These are phyloP conservation scores for Aurelia sp. DNA, from an alignment of 30 jellyfish, hydroid and myxozoan genomes.

Conservation along the genomic window DNA sequence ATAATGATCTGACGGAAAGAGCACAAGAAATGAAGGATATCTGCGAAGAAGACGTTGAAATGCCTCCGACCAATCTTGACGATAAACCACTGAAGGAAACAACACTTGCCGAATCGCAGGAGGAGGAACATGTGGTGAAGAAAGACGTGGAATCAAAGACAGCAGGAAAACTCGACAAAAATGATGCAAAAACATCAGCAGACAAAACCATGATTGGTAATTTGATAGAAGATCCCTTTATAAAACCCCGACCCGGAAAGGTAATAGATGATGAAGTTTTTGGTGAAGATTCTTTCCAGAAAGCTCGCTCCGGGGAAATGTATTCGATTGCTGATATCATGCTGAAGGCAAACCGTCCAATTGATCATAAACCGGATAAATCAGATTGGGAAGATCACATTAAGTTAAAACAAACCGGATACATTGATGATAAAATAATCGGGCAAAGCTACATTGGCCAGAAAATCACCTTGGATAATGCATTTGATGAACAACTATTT, in stretches of 20 bases:
- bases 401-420: constrained; percentile 51
- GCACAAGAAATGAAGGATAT: too few species aligned
- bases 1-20: not conserved
- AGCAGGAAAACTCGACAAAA: not conserved
- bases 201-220: too few species aligned
- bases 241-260: too few species aligned
- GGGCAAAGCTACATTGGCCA: constrained; percentile 49
- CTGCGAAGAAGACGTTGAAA: too few species aligned
- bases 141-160: constrained; percentile 15
- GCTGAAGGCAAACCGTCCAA: constrained; percentile 40
- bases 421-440: constrained; percentile 24
- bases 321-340: constrained; percentile 55
- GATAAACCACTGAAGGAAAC: too few species aligned
- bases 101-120: not conserved
- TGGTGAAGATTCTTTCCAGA: too few species aligned
- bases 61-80: too few species aligned
- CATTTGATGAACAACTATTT: constrained; percentile 45
- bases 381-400: constrained; percentile 57
- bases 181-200: not conserved
- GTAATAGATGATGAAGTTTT: too few species aligned
- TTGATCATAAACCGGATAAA: constrained; percentile 53
- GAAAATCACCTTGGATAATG: constrained; percentile 62
- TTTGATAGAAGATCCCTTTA: not conserved
- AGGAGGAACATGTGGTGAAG: not conserved
- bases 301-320: too few species aligned